These are phyloP conservation scores for Platynereis dumerilii DNA, from an alignment of 2,888 invertebrate genomes.

Conservation along the genomic window DNA sequence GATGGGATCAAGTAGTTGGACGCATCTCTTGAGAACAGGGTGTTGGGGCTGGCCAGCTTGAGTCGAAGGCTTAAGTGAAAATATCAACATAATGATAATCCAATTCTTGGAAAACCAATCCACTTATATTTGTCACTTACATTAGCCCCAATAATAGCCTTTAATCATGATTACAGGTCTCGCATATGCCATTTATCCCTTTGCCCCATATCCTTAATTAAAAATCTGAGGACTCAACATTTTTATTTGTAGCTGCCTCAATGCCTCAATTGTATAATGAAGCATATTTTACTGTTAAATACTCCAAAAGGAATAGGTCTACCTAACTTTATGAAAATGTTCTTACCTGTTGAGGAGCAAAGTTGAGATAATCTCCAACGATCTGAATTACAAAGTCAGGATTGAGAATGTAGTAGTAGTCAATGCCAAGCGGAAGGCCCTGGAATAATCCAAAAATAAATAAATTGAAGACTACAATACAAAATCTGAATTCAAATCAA, in stretches of 20 bases:
- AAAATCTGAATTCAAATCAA: background rate
- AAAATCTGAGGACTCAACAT: too few species aligned
- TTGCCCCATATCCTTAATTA: too few species aligned
- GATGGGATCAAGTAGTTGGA: constrained; percentile 74
- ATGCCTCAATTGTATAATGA: too few species aligned
- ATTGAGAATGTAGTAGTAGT: constrained; percentile 79
- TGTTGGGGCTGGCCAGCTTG: constrained; percentile 69
- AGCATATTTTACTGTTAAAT: too few species aligned
- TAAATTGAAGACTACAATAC: background rate
- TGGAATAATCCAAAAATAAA: constrained; percentile 45
- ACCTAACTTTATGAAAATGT: too few species aligned
- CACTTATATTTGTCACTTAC: too few species aligned
- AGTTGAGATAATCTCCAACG: constrained; percentile 77
- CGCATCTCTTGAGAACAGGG: constrained; percentile 68
- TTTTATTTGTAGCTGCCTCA: too few species aligned
- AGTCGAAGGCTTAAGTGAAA: constrained; percentile 27
- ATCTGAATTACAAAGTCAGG: constrained; percentile 85
- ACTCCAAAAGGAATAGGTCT: too few species aligned
- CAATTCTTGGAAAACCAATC: too few species aligned
- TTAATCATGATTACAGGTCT: too few species aligned
- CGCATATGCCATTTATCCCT: too few species aligned
- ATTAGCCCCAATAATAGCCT: too few species aligned
- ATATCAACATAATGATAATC: background rate
- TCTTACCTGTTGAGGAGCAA: constrained; percentile 67
- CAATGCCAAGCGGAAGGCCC: constrained; percentile 74